Base-by-base conservation (phyloP, 2,888 invertebrate genomes). In the Drosophila kuntzei region DNA sequence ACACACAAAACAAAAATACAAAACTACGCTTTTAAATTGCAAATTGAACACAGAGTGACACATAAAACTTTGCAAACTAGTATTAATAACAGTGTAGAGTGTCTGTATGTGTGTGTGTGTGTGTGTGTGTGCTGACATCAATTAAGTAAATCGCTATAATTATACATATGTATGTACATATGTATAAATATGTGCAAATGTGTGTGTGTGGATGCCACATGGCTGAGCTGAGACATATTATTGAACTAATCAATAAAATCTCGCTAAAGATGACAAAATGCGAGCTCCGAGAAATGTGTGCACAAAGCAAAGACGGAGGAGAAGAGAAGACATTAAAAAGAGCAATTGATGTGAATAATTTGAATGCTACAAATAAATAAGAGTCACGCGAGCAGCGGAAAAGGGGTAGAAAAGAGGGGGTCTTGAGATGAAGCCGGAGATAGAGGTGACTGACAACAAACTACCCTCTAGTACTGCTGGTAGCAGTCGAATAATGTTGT, bases 161-260 rank as follows among this genome's bases (percentile, higher is more conserved):
- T 78, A 80, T 62, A 54, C 27, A 18, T 47, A 44, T 32, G 34
- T 20, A 55, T 5, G 12, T 62, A 54, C 22, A 18, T 43, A 49
- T 32, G 34, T 20, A 55, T 4, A 12, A 7, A 27, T 2, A 27
- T 32, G 9, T 2, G 7, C 9, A 7, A 2, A 12, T 36, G 37
- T 27, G 7, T 37, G 27, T 47, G 20, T 49, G 27, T 29, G 20
- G 32, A 11, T 39, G 44, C 37, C 41, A 54, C 58, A 75, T 69
- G 64, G 37, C 44, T 51, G 43, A 55, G 68, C 46, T 46, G 12
- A 16, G 46, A 53, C 64, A 67, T 41, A 54, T 43, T 69, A 73
- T 66, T 69, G 44, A 89, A 83, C 80, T 87, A 90, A 90, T 90
- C 90, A 89, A 90, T 90, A 90, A 87, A 79, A 89, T 90, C 86